A percentile compares a stretch with the other conserved stretches of the same genome.
These are phyloP conservation scores for Cosmorhoe ocellata DNA, from an alignment of 2,888 invertebrate genomes.

Conservation along the genomic window DNA sequence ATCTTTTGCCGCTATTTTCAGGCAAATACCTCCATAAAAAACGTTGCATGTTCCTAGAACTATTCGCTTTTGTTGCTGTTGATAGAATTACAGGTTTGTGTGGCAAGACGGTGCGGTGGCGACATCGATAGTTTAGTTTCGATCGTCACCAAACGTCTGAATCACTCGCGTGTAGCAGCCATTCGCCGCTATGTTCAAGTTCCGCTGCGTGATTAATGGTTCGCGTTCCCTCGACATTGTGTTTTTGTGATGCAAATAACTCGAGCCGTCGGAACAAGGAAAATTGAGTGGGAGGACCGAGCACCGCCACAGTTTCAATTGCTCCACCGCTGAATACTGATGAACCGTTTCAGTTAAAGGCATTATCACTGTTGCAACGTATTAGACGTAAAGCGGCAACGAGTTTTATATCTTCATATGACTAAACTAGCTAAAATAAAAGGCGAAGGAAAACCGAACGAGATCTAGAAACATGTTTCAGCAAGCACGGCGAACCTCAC, in stretches of 20 bases:
- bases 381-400: slow-evolving; percentile 49
- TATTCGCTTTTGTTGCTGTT: neutral
- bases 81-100: slow-evolving; percentile 18
- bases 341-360: slow-evolving; percentile 71
- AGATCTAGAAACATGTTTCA: too few species aligned
- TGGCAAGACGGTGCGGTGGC: slow-evolving; percentile 28
- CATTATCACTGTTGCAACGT: slow-evolving; percentile 65
- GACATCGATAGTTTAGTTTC: slow-evolving; percentile 46
- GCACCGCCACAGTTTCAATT: slow-evolving; percentile 79
- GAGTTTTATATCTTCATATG: slow-evolving; percentile 10
- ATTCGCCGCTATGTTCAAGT: slow-evolving; percentile 70
- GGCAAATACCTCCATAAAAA: neutral
- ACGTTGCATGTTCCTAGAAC: neutral
- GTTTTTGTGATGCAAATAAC: slow-evolving; percentile 83
- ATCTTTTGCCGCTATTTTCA: too few species aligned
- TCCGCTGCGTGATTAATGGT: slow-evolving; percentile 79
- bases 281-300: slow-evolving; percentile 78
- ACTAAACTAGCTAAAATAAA: too few species aligned
- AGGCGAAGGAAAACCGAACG: too few species aligned
- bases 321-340: slow-evolving; percentile 78
- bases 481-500: too few species aligned
- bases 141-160: slow-evolving; percentile 69
- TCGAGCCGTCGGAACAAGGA: slow-evolving; percentile 79
- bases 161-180: slow-evolving; percentile 76
- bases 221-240: slow-evolving; percentile 78